Evolutionary conservation across 2,888 invertebrate genomes (phyloP), one percentile per base, ranked within the genome.

Genomic region (Nomada flava): DNA sequence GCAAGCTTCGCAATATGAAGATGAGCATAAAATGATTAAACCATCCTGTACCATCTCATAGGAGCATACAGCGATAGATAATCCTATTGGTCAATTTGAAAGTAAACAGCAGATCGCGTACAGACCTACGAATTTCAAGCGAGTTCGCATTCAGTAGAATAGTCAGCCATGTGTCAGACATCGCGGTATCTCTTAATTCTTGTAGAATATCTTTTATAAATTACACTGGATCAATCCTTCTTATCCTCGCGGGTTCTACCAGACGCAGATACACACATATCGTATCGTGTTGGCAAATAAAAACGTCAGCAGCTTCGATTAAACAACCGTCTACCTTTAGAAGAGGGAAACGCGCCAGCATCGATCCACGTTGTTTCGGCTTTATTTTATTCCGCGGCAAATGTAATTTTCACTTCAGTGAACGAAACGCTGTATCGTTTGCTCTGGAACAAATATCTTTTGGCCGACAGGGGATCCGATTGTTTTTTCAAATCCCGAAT

Each of bases 271-370:
- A 9, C 9, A 10, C 20, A 18, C 20, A 67, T 26, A 20, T 44
- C 36, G n/a, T 26, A 47, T 36, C 13, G 26, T 9, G 26, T 42
- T 50, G 9, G 11, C 15, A 50, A 65, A 76, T 63, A 73, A 64
- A 65, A 64, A 42, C 42, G 42, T 57, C 64, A 18, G n/a, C 42
- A 4, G 18, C 42, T 72, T 76, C 36, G 64, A 59, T 67, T 52
- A 60, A 77, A 74, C 60, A 15, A 52, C 42, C n/a, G 26, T 15
- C 23, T 13, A 20, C n/a, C 42, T 13, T 0, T 15, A 13, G 4
- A 5, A 20, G 7, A 13, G n/a, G 15, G 9, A 10, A 53, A 15
- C 26, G n/a, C 23, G 36, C 26, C 13, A 47, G 2, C 47, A 15
- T 47, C 47, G 47, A 47, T 47, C 47, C 47, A 15, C 47, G 47